phyloP scores from a whole-genome alignment of 2,888 invertebrate species.

The Gortyna flavago region DNA sequence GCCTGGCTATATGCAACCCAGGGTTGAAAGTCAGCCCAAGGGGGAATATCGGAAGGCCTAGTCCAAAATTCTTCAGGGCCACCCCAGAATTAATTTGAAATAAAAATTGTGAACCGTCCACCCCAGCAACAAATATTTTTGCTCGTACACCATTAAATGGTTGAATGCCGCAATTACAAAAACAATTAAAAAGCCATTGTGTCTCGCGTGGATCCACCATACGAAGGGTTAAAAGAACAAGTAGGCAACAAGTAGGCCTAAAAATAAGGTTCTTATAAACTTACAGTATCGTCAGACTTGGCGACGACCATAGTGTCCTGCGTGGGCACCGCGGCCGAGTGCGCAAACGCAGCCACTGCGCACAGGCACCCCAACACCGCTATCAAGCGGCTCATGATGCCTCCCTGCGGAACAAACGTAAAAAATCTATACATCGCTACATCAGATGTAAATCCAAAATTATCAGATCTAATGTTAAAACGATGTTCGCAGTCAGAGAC shows the following conservation, averaged over 20 bases:
- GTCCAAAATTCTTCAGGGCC: neutral
- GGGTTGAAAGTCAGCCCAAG: neutral
- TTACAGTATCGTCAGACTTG: conserved; percentile 72
- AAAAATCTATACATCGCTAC: neutral
- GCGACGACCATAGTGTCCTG: conserved; percentile 82
- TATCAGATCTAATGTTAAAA: neutral
- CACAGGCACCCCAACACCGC: conserved; percentile 72
- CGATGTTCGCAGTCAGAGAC: neutral
- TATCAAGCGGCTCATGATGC: conserved; percentile 69
- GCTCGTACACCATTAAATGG: neutral
- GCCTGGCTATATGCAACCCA: neutral
- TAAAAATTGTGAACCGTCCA: too few species aligned
- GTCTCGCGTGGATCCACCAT: neutral
- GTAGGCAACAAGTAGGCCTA: neutral
- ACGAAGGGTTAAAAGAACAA: neutral
- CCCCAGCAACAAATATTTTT: too few species aligned
- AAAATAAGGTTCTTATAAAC: conserved; percentile 19
- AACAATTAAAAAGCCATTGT: neutral
- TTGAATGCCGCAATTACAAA: neutral
- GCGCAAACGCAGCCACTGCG: conserved; percentile 66
- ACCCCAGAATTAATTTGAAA: neutral
- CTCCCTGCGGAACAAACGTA: conserved; percentile 46
- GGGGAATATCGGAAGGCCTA: neutral
- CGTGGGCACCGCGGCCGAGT: conserved; percentile 77
- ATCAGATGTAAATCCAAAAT: neutral